Evolutionary conservation across 2,888 invertebrate species (phyloP).

Genomic region (Encarsia formosa): DNA sequence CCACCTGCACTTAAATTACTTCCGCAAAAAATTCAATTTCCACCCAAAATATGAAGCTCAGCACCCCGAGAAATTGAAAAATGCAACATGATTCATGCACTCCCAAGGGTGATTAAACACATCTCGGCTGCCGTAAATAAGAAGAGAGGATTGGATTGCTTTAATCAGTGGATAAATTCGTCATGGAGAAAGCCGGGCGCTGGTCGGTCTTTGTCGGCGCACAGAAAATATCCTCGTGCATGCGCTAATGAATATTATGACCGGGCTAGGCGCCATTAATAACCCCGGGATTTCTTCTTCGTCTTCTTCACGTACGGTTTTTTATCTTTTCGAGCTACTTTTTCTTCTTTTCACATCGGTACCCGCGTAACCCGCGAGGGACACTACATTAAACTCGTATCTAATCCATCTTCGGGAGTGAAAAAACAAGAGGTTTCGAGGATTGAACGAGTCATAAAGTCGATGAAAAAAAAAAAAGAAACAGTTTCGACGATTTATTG

Average conservation of each 20-base stretch:
- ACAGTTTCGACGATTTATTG: slow-evolving; percentile 5
- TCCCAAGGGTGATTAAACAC: too few species aligned
- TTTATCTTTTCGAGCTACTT: too few species aligned
- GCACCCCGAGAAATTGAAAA: too few species aligned
- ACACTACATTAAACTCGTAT: background rate
- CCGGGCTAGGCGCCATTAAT: slow-evolving; percentile 46
- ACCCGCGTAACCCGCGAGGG: slow-evolving; percentile 28
- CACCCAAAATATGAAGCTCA: too few species aligned
- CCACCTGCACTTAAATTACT: too few species aligned
- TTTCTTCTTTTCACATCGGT: too few species aligned
- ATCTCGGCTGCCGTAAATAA: slow-evolving; percentile 43
- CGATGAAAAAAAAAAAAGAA: background rate
- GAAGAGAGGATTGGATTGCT: slow-evolving; percentile 37
- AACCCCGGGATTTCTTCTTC: slow-evolving; percentile 31
- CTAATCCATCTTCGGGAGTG: slow-evolving; percentile 11
- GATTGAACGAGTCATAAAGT: slow-evolving; percentile 16
- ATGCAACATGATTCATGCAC: too few species aligned
- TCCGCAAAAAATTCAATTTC: too few species aligned
- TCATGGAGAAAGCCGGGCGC: slow-evolving; percentile 45
- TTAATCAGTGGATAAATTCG: slow-evolving; percentile 52
- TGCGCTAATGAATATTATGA: slow-evolving; percentile 50
- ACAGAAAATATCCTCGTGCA: slow-evolving; percentile 45
- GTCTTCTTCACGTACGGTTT: background rate
- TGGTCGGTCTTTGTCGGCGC: slow-evolving; percentile 33
- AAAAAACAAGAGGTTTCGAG: slow-evolving; percentile 8